Percentiles rank a stretch among this genome's conserved stretches.
phyloP scores from a whole-genome alignment of 2,888 invertebrate species.

The Drosophila demipolita region DNA sequence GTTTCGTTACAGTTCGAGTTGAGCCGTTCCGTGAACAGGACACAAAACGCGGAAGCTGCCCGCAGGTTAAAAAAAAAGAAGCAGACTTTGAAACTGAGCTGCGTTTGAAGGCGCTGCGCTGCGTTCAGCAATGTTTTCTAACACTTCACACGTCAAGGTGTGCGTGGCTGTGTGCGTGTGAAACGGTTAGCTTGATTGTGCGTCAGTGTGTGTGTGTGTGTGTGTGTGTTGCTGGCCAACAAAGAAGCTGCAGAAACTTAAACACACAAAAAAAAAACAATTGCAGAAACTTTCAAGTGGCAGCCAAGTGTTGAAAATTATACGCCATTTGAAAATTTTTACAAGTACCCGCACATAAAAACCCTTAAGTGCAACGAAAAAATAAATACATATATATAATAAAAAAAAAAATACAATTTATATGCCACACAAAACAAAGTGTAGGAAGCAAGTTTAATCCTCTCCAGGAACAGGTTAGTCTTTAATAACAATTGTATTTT shows the following conservation, averaged over 20 bases:
- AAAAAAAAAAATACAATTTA: not conserved
- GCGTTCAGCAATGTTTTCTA: constrained; percentile 58
- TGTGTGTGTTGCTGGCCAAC: constrained; percentile 39
- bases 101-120: constrained; percentile 39
- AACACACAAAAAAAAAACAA: constrained; percentile 19
- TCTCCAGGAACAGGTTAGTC: constrained; percentile 23
- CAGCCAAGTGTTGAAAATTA: constrained; percentile 49
- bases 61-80: constrained; percentile 13
- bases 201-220: constrained; percentile 3
- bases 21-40: constrained; percentile 77
- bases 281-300: constrained; percentile 50
- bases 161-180: constrained; percentile 46
- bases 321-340: constrained; percentile 38
- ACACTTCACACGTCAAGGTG: constrained; percentile 59
- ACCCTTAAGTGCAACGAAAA: constrained; percentile 15
- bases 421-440: constrained; percentile 3
- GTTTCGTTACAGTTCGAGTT: constrained; percentile 77
- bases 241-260: constrained; percentile 34
- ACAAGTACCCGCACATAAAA: constrained; percentile 28
- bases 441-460: constrained; percentile 1
- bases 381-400: not conserved
- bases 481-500: constrained; percentile 2
- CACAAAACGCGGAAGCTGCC: constrained; percentile 74
- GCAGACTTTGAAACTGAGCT: constrained; percentile 31
- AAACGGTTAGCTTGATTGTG: constrained; percentile 20